Evolutionary conservation across 1,140 invertebrate species (phyloP).

Genomic region (Anoplophora glabripennis): DNA sequence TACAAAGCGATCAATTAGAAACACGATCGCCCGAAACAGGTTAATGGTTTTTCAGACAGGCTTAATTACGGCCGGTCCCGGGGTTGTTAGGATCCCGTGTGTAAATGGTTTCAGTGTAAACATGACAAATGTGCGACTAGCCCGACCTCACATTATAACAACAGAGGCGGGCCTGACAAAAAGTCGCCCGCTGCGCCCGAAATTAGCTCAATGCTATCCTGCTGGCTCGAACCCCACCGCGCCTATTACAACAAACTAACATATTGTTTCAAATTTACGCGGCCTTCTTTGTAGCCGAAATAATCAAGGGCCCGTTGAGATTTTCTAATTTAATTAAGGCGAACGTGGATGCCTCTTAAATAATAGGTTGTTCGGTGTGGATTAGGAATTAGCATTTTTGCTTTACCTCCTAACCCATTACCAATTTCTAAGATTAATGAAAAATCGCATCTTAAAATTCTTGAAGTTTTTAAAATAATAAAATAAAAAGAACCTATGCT

Average conservation of each 20-base stretch:
- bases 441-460: no score
- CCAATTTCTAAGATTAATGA: no score
- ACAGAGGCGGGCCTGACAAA: slow-evolving; percentile 31
- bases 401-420: no score
- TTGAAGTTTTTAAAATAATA: no score
- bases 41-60: slow-evolving; percentile 9
- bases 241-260: slow-evolving; percentile 44
- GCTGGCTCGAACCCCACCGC: slow-evolving; percentile 35
- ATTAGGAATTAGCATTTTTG: no score
- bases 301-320: slow-evolving; percentile 29
- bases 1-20: no score
- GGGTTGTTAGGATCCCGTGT: slow-evolving; percentile 9
- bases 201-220: slow-evolving; percentile 46
- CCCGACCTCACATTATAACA: slow-evolving; percentile 34
- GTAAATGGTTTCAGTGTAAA: slow-evolving; percentile 34
- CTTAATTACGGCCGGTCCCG: slow-evolving; percentile 10
- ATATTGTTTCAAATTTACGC: slow-evolving; percentile 43
- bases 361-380: no score
- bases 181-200: slow-evolving; percentile 37
- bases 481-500: no score
- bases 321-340: slow-evolving; percentile 39
- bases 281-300: slow-evolving; percentile 35
- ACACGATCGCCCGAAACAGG: slow-evolving; percentile 3
- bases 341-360: no score
- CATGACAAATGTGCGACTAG: slow-evolving; percentile 36